These are phyloP conservation scores for Prenolepis imparis DNA, from an alignment of 2,888 invertebrate genomes.

Conservation along the genomic window DNA sequence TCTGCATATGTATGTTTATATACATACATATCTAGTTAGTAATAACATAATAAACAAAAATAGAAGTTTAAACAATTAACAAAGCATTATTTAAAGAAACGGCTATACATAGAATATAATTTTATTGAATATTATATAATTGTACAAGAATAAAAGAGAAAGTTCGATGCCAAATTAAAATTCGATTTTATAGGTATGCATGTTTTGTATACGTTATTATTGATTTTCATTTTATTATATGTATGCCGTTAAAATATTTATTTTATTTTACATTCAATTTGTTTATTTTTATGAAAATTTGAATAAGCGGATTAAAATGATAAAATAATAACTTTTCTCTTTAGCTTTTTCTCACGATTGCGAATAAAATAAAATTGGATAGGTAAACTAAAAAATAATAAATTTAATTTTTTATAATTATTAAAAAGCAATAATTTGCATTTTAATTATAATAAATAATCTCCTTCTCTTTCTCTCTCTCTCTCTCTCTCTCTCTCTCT, in stretches of 20 bases:
- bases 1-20: not conserved
- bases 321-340: not conserved
- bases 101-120: not conserved
- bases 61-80: not conserved
- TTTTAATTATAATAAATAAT: not conserved
- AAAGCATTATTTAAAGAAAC: not conserved
- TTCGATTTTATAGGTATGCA: not conserved
- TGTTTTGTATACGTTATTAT: not conserved
- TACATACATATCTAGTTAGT: not conserved
- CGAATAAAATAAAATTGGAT: not conserved
- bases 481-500: not conserved
- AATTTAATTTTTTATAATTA: not conserved
- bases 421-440: not conserved
- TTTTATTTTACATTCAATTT: not conserved
- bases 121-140: not conserved
- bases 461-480: not conserved
- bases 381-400: not conserved
- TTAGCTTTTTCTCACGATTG: not conserved
- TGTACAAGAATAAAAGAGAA: not conserved
- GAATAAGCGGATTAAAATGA: not conserved
- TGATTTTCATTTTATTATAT: not conserved
- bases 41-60: not conserved
- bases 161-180: not conserved
- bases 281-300: not conserved
- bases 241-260: not conserved